These are phyloP conservation scores for Eristalis intricaria DNA, from an alignment of 2,888 invertebrate species.

Conservation along the genomic window DNA sequence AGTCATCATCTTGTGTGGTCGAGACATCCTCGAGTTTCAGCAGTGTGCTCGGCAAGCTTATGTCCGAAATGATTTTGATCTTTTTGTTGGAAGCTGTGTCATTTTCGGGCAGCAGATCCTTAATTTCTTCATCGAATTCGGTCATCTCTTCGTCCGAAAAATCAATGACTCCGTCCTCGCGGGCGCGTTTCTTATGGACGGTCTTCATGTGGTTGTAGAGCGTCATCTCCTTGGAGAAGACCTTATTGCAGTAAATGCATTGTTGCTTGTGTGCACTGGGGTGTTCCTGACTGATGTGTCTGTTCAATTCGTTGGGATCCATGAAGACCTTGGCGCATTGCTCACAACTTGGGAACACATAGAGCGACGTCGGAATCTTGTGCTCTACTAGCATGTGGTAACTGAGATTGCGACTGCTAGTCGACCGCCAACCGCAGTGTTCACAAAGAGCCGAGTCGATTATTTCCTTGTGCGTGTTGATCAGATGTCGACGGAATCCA, in stretches of 20 bases:
- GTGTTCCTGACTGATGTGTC: slow-evolving; percentile 85
- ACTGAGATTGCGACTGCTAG: slow-evolving; percentile 87
- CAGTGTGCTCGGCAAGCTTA: slow-evolving; percentile 78
- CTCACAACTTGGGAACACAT: slow-evolving; percentile 90
- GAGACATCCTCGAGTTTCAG: slow-evolving; percentile 70
- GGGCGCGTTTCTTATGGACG: slow-evolving; percentile 85
- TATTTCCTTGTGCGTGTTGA: slow-evolving; percentile 89
- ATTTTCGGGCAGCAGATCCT: not conserved
- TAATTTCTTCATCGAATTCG: slow-evolving; percentile 72
- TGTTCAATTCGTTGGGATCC: slow-evolving; percentile 86
- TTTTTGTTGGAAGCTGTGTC: slow-evolving; percentile 78
- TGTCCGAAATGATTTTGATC: slow-evolving; percentile 82
- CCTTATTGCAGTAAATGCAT: slow-evolving; percentile 89
- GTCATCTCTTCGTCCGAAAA: slow-evolving; percentile 82
- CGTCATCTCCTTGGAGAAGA: slow-evolving; percentile 86
- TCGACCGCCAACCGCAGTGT: slow-evolving; percentile 90
- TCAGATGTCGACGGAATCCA: slow-evolving; percentile 90
- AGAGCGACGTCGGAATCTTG: slow-evolving; percentile 87
- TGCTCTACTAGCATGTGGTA: slow-evolving; percentile 92
- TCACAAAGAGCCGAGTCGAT: slow-evolving; percentile 91
- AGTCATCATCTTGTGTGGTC: slow-evolving; percentile 29
- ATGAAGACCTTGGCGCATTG: slow-evolving; percentile 89
- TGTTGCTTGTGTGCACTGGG: slow-evolving; percentile 82
- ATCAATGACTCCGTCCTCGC: slow-evolving; percentile 85
- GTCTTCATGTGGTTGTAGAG: slow-evolving; percentile 88